phyloP scores from a whole-genome alignment of 2,888 invertebrate genomes.

The Notocelia uddmanniana region DNA sequence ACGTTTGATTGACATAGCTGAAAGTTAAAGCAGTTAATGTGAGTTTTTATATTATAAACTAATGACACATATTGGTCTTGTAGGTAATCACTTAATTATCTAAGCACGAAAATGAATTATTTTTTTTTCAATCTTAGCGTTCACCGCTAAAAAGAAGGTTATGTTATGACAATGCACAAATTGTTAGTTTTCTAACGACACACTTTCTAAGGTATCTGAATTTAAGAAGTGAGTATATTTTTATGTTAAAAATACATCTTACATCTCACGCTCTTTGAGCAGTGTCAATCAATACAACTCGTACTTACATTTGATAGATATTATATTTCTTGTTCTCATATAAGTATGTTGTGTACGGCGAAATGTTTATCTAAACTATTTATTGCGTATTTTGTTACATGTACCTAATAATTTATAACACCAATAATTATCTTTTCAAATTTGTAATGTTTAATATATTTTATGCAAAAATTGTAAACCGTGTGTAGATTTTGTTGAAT shows the following conservation, averaged over 20 bases:
- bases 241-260: not conserved
- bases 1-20: constrained; percentile 32
- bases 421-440: constrained; percentile 80
- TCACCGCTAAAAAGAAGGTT: not conserved
- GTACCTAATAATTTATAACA: constrained; percentile 75
- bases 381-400: constrained; percentile 69
- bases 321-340: constrained; percentile 36
- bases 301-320: constrained; percentile 42
- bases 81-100: not conserved
- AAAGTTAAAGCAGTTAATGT: not conserved
- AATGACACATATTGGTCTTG: not conserved
- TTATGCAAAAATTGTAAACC: constrained; percentile 72
- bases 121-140: not conserved
- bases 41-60: not conserved
- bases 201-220: not conserved
- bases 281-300: constrained; percentile 15
- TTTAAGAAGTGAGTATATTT: constrained; percentile 4
- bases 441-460: constrained; percentile 66
- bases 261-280: constrained; percentile 1
- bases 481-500: constrained; percentile 84
- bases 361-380: constrained; percentile 60
- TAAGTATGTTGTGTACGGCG: constrained; percentile 49
- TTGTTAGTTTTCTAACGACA: not conserved
- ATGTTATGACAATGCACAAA: not conserved
- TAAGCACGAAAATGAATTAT: not conserved